A percentile compares a stretch with the other conserved stretches of the same genome.
phyloP scores from a whole-genome alignment of 2,797 vertebrate genomes.

The Rousettus madagascariensis region DNA sequence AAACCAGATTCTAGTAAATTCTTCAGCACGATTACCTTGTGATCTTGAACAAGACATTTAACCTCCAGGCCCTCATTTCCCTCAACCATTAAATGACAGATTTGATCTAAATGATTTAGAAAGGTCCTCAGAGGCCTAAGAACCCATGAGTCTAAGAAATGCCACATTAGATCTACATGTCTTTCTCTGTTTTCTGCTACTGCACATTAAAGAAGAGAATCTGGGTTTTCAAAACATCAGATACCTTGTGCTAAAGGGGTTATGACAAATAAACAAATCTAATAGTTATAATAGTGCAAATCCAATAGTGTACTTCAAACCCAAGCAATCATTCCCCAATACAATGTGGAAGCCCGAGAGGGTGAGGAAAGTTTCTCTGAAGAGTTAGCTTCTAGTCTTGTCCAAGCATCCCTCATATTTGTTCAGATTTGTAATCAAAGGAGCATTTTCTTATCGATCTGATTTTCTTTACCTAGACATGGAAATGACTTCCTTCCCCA shows the following conservation, averaged over 20 bases:
- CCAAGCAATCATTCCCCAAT: background rate
- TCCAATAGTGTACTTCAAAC: background rate
- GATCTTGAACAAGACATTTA: background rate
- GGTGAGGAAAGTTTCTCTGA: background rate
- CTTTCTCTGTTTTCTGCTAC: background rate
- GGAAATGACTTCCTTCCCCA: background rate
- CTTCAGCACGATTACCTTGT: background rate
- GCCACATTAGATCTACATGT: background rate
- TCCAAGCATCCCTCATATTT: background rate
- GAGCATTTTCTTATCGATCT: background rate
- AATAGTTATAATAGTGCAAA: background rate
- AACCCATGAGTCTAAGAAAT: background rate
- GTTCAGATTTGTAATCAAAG: background rate
- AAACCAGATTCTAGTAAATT: background rate
- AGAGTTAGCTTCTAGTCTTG: background rate
- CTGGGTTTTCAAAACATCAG: background rate
- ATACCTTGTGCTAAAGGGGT: background rate
- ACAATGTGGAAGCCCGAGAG: background rate
- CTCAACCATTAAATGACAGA: background rate
- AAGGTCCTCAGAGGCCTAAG: background rate
- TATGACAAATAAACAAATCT: background rate
- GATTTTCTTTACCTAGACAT: conserved; percentile 18
- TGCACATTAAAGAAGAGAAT: background rate
- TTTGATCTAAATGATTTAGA: conserved; percentile 1
- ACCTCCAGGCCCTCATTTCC: background rate